Conservation (phyloP, 2,888 invertebrate genomes). For the Chrysomela aeneicollis region DNA sequence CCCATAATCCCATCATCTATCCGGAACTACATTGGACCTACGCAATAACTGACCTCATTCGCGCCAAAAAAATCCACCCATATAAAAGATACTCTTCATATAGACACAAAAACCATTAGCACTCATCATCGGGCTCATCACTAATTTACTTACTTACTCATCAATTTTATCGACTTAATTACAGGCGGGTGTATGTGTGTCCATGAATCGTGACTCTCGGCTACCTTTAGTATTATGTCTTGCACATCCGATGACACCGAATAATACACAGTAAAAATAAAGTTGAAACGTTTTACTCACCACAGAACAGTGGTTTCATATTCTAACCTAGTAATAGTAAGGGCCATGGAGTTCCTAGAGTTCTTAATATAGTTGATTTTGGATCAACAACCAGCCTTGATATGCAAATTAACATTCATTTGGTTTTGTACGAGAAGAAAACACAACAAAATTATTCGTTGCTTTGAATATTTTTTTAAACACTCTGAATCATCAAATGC, state of each 20-base stretch:
- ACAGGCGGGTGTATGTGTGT: conserved; percentile 34
- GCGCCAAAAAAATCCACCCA: not conserved
- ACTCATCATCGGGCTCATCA: conserved; percentile 5
- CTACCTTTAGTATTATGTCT: conserved; percentile 36
- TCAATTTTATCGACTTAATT: conserved; percentile 38
- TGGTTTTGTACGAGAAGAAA: too few relatives aligned
- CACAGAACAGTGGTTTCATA: too few relatives aligned
- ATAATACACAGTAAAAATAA: not conserved
- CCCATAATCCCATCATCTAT: too few relatives aligned
- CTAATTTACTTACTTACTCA: conserved; percentile 25
- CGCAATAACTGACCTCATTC: not conserved
- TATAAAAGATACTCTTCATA: not conserved
- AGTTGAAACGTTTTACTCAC: too few relatives aligned
- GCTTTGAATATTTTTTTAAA: too few relatives aligned
- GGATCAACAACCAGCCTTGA: too few relatives aligned
- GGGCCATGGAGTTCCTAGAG: too few relatives aligned
- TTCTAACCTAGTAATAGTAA: too few relatives aligned
- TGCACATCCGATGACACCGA: conserved; percentile 10
- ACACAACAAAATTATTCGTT: too few relatives aligned
- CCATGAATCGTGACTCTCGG: conserved; percentile 42
- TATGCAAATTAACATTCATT: too few relatives aligned
- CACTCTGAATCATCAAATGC: too few relatives aligned
- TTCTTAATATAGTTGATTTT: too few relatives aligned
- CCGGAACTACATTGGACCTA: not conserved
- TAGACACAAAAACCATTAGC: conserved; percentile 16